These are phyloP conservation scores for Penaeus indicus DNA, from an alignment of 1,140 invertebrate species.

Conservation along the genomic window DNA sequence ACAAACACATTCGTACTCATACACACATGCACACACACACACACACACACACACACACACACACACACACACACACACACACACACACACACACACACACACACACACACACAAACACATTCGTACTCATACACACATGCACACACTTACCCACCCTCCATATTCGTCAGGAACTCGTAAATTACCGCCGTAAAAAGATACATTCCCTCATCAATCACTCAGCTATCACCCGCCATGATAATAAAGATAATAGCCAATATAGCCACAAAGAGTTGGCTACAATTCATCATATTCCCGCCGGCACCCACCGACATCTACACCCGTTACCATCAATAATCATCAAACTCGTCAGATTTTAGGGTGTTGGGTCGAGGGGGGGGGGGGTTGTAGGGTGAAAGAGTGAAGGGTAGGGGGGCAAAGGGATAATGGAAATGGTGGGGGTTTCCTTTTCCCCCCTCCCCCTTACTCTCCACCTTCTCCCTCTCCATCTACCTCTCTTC, in stretches of 20 bases:
- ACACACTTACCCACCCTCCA: neutral
- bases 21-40: conserved; percentile 5
- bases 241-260: conserved; percentile 50
- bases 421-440: too few species aligned
- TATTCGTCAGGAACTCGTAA: conserved; percentile 3
- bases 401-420: neutral
- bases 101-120: neutral
- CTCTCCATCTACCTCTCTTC: too few species aligned
- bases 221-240: conserved; percentile 36
- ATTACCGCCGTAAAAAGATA: conserved; percentile 1
- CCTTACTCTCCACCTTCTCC: too few species aligned
- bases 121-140: neutral
- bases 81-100: neutral
- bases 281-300: conserved; percentile 17
- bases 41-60: neutral
- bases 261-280: neutral
- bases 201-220: conserved; percentile 31
- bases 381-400: neutral
- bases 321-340: conserved; percentile 41
- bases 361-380: neutral
- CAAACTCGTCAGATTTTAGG: neutral
- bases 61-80: neutral
- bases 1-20: neutral
- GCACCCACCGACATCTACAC: conserved; percentile 23
- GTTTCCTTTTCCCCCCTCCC: too few species aligned